Evolutionary conservation across 2,888 invertebrate genomes (phyloP), one percentile per base, ranked within the genome.

Genomic region (Diadegma fenestrale): DNA sequence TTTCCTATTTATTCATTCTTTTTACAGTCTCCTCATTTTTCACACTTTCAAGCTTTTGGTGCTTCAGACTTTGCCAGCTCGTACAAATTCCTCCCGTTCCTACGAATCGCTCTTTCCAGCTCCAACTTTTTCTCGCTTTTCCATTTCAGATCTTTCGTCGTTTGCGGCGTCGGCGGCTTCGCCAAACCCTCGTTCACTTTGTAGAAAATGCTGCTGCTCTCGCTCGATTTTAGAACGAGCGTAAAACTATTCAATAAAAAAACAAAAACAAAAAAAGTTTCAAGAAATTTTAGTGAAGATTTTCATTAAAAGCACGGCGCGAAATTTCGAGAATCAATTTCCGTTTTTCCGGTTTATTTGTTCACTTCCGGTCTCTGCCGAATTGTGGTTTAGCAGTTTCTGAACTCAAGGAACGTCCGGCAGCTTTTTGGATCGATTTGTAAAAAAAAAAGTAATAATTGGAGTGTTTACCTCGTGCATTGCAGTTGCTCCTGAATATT

Each of bases 401-500:
- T 4, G 19, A 51, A 8, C 5, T 26, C 26, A 14, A 61, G 33
- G 7, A 33, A 22, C 10, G 19, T 22, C 12, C 22, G 12, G 54
- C 12, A 54, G 51, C 22, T 54, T 2, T 2, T 2, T 2, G 33
- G 6, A 6, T 54, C 22, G 22, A 48, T 22, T 33, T 41, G 19
- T 22, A 41, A 10, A 37, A 33, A 0, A 41, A 66, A 64, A 4
- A 22, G 22, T 0, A 2, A 45, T 58, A 17, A 61, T 22, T 48
- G 45, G n/a, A n/a, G n/a, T 22, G 0, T 48, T 89, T 86, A 91
- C 93, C 84, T 88, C 82, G 86, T 90, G 86, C 85, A 93, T 87
- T 79, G 92, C 93, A 89, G 92, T 86, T 19, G 89, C 87, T 79
- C 94, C 88, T 93, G 95, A 91, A 93, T 95, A 94, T 89, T 88